These are phyloP conservation scores for Hetaerina americana DNA, from an alignment of 1,140 invertebrate species.

Conservation along the genomic window DNA sequence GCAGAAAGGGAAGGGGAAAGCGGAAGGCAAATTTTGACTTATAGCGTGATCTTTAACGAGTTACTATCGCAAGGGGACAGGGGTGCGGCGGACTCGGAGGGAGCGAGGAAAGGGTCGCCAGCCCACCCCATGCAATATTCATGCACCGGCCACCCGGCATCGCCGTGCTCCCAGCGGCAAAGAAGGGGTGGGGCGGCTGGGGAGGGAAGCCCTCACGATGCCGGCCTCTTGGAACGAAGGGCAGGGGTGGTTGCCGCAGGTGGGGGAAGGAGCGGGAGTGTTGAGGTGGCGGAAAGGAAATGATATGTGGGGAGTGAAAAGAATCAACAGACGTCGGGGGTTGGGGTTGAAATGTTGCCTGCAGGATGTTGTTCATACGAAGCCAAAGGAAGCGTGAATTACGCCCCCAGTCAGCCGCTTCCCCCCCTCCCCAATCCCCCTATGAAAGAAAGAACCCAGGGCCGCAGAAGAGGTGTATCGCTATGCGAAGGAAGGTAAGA, in stretches of 20 bases:
- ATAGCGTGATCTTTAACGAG: not conserved
- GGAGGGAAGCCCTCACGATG: not conserved
- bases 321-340: no score
- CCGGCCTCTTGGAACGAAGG: not conserved
- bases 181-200: not conserved
- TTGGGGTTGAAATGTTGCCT: no score
- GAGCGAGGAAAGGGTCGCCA: not conserved
- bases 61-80: not conserved
- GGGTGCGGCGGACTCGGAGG: not conserved
- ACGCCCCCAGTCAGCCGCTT: no score
- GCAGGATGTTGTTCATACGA: no score
- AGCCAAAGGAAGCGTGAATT: no score
- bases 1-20: not conserved
- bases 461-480: no score
- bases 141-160: not conserved
- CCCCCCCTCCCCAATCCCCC: no score
- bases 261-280: no score
- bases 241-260: no score
- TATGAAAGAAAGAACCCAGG: no score
- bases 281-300: not conserved
- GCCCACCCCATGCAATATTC: not conserved
- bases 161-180: not conserved
- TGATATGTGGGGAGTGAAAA: not conserved
- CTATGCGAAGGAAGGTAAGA: no score
- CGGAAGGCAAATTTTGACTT: not conserved